phyloP scores from a whole-genome alignment of 2,113 vertebrate species.

The Podarcis muralis region DNA sequence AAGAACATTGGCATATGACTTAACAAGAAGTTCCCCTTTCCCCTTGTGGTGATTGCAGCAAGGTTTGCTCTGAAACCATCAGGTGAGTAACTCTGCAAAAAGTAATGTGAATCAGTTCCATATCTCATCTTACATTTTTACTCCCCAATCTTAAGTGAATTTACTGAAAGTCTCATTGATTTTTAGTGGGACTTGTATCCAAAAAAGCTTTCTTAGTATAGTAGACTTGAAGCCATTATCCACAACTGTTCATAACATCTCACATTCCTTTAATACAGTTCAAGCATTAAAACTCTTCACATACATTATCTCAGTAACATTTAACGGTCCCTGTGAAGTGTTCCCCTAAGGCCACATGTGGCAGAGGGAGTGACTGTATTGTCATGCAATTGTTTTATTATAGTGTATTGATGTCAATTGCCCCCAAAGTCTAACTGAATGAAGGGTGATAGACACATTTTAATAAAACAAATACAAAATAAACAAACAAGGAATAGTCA shows the following conservation, averaged over 20 bases:
- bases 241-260: background rate
- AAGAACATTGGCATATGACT: conserved; percentile 47
- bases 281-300: background rate
- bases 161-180: background rate
- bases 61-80: too few species aligned
- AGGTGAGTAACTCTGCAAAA: background rate
- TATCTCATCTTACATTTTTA: background rate
- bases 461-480: too few species aligned
- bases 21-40: background rate
- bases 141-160: background rate
- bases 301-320: background rate
- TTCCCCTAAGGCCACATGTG: background rate
- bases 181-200: background rate
- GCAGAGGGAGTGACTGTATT: background rate
- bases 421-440: too few species aligned
- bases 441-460: too few species aligned
- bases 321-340: too few species aligned
- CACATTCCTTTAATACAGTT: background rate
- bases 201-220: background rate
- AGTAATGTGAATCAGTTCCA: background rate
- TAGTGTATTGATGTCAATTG: too few species aligned
- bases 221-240: background rate
- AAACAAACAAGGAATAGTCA: too few species aligned
- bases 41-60: too few species aligned
- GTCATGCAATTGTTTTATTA: background rate